These are phyloP conservation scores for Rana temporaria DNA, from an alignment of 2,113 vertebrate genomes.

Conservation along the genomic window DNA sequence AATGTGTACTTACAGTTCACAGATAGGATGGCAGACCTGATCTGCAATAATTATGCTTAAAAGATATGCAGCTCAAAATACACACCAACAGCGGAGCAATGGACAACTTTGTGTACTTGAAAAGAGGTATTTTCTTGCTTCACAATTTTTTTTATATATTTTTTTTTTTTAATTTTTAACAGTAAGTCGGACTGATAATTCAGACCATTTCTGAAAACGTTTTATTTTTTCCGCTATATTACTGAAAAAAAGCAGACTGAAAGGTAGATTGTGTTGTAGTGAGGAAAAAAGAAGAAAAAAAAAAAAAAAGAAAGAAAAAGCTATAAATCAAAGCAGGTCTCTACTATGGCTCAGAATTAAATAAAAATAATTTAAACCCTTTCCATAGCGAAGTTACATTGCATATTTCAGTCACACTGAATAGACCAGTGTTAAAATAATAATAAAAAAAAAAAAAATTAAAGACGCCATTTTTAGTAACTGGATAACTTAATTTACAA, in stretches of 20 bases:
- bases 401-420: slow-evolving; percentile 52
- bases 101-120: slow-evolving; percentile 18
- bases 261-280: slow-evolving; percentile 32
- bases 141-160: neutral
- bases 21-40: slow-evolving; percentile 27
- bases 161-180: neutral
- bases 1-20: slow-evolving; percentile 20
- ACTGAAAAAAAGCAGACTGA: slow-evolving; percentile 5
- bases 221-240: no score
- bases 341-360: slow-evolving; percentile 42
- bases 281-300: neutral
- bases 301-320: neutral
- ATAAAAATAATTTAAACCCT: slow-evolving; percentile 18
- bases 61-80: neutral
- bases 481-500: neutral
- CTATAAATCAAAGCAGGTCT: slow-evolving; percentile 13
- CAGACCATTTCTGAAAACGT: neutral
- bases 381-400: slow-evolving; percentile 36
- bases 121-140: slow-evolving; percentile 38
- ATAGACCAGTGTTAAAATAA: neutral
- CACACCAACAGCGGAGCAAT: slow-evolving; percentile 8
- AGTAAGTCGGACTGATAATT: slow-evolving; percentile 19
- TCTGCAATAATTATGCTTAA: slow-evolving; percentile 1
- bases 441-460: neutral
- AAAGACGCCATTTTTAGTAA: neutral